Evolutionary conservation across 2,888 invertebrate species (phyloP), one percentile per base, ranked within the genome.

Genomic region (Stenchaetothrips biformis): DNA sequence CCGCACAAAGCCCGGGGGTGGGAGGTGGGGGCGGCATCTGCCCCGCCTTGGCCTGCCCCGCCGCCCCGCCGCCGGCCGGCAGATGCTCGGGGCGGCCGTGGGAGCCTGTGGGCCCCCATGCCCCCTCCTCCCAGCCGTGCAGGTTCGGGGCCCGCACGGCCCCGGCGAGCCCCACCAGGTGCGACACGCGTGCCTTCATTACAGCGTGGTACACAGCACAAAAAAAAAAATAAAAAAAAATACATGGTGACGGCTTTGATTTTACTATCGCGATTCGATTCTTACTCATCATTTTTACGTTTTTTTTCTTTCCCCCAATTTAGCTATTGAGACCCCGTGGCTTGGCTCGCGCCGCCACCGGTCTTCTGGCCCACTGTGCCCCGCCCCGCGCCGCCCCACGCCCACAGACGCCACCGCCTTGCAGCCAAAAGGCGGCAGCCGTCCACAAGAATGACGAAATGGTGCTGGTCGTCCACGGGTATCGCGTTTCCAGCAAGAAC

Each of bases 161-260:
- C 53, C 11, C 25, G 67, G 2, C 37, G 1, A 25, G 9, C 25
- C 7, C 67, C 25, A 25, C 67, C 67, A 74, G 67, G 67, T 74
- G 67, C 67, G 67, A 74, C 67, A 74, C 67, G 67, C 67, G 67
- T 21, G 21, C 67, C 67, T 59, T 74, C 67, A 74, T 25, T 74
- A 74, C 67, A 53, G 53, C 53, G 16, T 53, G 16, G 16, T 53
- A 16, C 53, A 53, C 13, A 3, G 53, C 9, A 9, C 13, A 49
- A 49, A 9, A 49, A 49, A 9, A 13, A 53, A 53, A 53, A 53
- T 53, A 53, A 3, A 9, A 53, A 53, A 53, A 53, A 2, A 13
- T 3, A 3, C 9, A 6, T 53, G 53, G 13, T 2, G 53, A 16
- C 16, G 9, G 13, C 53, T 53, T 53, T 53, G 53, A 53, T 13